A percentile compares a stretch with the other conserved stretches of the same genome.
phyloP scores from a whole-genome alignment of 2,113 vertebrate species.

The Camelus bactrianus region DNA sequence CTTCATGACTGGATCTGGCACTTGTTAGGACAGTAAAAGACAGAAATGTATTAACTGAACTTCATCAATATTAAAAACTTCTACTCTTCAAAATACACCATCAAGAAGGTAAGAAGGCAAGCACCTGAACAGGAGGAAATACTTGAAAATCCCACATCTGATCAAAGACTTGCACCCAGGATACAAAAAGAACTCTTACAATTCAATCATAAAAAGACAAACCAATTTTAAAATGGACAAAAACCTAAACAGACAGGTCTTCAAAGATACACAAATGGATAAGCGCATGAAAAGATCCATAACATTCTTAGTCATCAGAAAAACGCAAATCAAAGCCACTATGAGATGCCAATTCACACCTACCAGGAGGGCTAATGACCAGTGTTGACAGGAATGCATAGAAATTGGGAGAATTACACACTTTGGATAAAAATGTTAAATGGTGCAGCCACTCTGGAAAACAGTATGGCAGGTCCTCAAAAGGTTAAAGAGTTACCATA shows the following conservation, averaged over 20 bases:
- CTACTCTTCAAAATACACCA: neutral
- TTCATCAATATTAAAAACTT: neutral
- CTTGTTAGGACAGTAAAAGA: neutral
- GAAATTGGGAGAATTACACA: neutral
- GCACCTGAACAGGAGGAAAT: neutral
- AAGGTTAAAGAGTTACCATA: neutral
- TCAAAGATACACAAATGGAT: neutral
- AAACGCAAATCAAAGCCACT: neutral
- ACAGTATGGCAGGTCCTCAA: neutral
- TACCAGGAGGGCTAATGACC: neutral
- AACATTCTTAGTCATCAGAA: neutral
- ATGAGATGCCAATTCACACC: neutral
- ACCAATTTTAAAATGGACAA: neutral
- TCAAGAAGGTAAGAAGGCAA: neutral
- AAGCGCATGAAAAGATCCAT: neutral
- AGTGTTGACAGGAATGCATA: neutral
- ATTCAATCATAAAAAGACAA: neutral
- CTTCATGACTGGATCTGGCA: neutral
- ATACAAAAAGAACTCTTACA: neutral
- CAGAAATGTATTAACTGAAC: neutral
- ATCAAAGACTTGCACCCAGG: neutral
- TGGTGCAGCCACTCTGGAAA: neutral
- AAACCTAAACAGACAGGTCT: neutral
- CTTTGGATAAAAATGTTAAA: neutral
- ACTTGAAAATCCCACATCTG: neutral